A percentile compares a stretch with the other conserved stretches of the same genome.
phyloP scores from a whole-genome alignment of 2,113 vertebrate species.

The Phainopepla nitens region DNA sequence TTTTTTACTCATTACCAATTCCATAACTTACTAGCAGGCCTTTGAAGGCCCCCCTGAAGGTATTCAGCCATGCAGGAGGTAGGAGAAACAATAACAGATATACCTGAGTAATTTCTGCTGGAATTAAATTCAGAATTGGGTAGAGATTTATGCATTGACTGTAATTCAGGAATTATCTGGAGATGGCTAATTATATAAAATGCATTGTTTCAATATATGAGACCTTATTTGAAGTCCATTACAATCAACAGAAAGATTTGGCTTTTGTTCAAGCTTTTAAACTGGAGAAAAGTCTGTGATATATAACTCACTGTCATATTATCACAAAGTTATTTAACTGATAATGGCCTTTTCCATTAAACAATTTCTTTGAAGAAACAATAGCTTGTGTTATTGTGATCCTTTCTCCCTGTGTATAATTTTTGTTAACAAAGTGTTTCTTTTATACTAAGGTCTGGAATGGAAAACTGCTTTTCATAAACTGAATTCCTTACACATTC shows the following conservation, averaged over 20 bases:
- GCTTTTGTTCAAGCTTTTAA: conserved; percentile 16
- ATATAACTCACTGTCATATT: not conserved
- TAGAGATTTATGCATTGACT: not conserved
- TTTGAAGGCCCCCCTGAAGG: not conserved
- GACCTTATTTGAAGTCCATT: not conserved
- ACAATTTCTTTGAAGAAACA: conserved; percentile 1
- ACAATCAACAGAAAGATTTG: not conserved
- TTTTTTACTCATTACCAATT: not conserved
- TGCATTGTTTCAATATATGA: not conserved
- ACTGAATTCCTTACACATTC: not conserved
- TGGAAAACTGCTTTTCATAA: not conserved
- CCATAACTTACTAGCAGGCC: not conserved
- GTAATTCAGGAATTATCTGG: not conserved
- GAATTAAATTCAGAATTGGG: not conserved
- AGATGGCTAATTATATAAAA: not conserved
- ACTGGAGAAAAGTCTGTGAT: not conserved
- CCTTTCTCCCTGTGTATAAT: not conserved
- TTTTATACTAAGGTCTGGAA: not conserved
- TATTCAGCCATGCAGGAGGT: not conserved
- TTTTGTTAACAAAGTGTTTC: not conserved
- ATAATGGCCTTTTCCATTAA: not conserved
- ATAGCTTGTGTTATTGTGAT: not conserved
- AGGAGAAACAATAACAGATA: not conserved
- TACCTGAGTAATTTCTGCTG: not conserved
- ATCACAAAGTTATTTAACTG: conserved; percentile 3